A percentile compares a stretch with the other conserved stretches of the same genome.
phyloP scores from a whole-genome alignment of 2,888 invertebrate species.

The Noctua pronuba region DNA sequence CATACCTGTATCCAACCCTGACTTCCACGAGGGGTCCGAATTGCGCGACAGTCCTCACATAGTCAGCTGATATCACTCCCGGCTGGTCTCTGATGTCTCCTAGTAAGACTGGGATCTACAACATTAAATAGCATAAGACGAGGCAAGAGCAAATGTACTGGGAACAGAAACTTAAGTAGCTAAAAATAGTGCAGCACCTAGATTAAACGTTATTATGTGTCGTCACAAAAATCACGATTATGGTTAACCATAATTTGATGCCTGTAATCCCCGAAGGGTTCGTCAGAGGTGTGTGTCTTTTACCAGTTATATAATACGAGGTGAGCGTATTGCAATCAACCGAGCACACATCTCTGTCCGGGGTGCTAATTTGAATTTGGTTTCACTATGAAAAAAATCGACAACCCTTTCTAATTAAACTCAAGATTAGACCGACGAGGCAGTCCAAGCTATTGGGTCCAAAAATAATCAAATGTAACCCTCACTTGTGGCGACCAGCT shows the following conservation, averaged over 20 bases:
- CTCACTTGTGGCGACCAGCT: slow-evolving; percentile 91
- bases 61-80: slow-evolving; percentile 89
- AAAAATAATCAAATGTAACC: background rate
- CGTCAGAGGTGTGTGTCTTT: too few relatives aligned
- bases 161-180: background rate
- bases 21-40: slow-evolving; percentile 91
- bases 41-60: slow-evolving; percentile 89
- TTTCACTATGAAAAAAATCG: background rate
- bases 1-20: slow-evolving; percentile 83
- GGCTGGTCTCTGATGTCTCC: slow-evolving; percentile 87
- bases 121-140: background rate
- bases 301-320: background rate
- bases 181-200: background rate
- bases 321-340: background rate
- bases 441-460: background rate
- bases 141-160: background rate
- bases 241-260: background rate
- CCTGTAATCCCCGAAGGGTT: background rate
- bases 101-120: slow-evolving; percentile 82
- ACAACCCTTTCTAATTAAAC: background rate
- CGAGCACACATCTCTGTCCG: too few relatives aligned
- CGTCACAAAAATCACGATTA: background rate
- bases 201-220: background rate
- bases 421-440: background rate
- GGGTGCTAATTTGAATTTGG: background rate